Percentiles rank a stretch among this genome's conserved stretches.
Evolutionary conservation across 2,888 invertebrate species (phyloP).

Genomic region (Trichopria drosophilae): DNA sequence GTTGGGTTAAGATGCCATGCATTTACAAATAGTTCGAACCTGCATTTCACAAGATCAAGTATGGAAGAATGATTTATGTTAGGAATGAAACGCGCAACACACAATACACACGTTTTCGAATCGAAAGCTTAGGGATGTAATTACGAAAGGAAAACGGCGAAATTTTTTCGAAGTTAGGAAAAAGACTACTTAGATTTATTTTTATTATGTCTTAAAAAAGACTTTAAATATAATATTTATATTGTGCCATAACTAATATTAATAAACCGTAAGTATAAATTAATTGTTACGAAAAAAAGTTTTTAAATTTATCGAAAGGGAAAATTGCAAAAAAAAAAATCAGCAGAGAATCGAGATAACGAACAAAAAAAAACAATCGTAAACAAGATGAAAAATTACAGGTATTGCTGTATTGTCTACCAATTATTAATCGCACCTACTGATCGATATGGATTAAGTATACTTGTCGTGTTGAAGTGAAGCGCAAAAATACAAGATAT

Average conservation of each 20-base stretch:
- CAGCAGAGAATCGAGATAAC: too few relatives aligned
- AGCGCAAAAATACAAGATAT: too few relatives aligned
- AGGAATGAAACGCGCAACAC: constrained; percentile 32
- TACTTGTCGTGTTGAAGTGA: too few relatives aligned
- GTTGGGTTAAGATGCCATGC: too few relatives aligned
- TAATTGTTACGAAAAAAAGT: constrained; percentile 55
- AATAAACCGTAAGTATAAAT: constrained; percentile 56
- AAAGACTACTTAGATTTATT: constrained; percentile 59
- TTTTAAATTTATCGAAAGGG: constrained; percentile 55
- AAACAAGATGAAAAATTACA: too few relatives aligned
- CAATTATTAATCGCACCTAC: too few relatives aligned
- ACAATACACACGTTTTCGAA: constrained; percentile 32
- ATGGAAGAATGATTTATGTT: constrained; percentile 36
- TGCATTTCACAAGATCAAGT: constrained; percentile 39
- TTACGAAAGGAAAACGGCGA: constrained; percentile 42
- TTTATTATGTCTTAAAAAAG: constrained; percentile 58
- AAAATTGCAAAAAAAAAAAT: constrained; percentile 47
- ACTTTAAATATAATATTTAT: constrained; percentile 58
- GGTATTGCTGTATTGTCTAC: too few relatives aligned
- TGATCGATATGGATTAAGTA: too few relatives aligned
- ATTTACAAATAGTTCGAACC: constrained; percentile 34
- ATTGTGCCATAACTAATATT: constrained; percentile 59
- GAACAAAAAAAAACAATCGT: too few relatives aligned
- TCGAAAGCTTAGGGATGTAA: constrained; percentile 45
- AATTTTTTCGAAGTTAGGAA: constrained; percentile 51